Evolutionary conservation across 2,797 vertebrate species (phyloP), one percentile per base, ranked within the genome.

Genomic region (Amazonetta brasiliensis): DNA sequence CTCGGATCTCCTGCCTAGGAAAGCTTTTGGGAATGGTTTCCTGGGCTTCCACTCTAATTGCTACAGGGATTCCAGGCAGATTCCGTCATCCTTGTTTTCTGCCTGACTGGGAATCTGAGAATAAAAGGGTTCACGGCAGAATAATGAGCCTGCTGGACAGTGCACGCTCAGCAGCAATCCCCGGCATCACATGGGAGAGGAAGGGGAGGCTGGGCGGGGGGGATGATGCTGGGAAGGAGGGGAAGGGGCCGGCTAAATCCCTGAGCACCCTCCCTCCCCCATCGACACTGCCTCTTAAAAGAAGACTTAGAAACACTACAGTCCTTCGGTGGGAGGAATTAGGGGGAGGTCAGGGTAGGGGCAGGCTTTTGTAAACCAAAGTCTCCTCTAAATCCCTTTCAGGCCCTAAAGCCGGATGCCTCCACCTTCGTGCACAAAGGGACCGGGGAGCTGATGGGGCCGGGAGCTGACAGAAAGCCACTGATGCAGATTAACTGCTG

Each of bases 21-120:
- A 96, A 96, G 90, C 92, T 93, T 90, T 77, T 85, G 43, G 66
- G 0, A 89, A 90, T 82, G 88, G 93, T 92, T 95, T 93, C 90
- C 95, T 89, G 88, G 63, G 87, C 77, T 96, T 77, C 89, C 62
- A 43, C 92, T 87, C 97, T 97, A 97, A 97, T 97, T 97, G 95
- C 93, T 85, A 30, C 87, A 62, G 81, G 84, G 93, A 94, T 96
- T 94, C 96, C 95, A 96, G 92, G 89, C 97, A 67, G 82, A 77
- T 96, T 94, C 97, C 96, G 96, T 98, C 98, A 98, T 98, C 97
- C 98, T 98, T 98, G 97, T 98, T 97, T 98, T 98, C 98, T 97
- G 97, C 98, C 95, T 98, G 97, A 98, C 92, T 98, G 98, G 96
- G 72, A 97, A 98, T 98, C 73, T 97, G 94, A 93, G 95, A 96